Conservation (phyloP, 2,797 vertebrate species). For the Myotis daubentonii region DNA sequence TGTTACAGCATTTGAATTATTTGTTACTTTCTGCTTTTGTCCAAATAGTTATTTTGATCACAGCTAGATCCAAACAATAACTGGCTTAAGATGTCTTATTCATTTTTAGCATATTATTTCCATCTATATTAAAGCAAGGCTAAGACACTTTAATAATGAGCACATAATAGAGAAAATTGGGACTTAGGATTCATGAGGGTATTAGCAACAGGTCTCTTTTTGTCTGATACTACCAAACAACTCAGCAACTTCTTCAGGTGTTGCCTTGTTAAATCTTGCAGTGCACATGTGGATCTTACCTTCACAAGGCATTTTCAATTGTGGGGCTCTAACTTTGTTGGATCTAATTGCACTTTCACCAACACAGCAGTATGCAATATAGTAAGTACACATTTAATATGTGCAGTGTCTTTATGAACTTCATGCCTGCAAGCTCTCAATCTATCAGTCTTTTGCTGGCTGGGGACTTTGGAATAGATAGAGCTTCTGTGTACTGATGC, state of each 20-base stretch:
- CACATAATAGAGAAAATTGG: constrained; percentile 50
- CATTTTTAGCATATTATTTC: constrained; percentile 35
- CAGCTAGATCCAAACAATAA: constrained; percentile 60
- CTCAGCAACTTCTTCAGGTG: not conserved
- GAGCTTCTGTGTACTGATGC: not conserved
- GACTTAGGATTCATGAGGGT: constrained; percentile 2
- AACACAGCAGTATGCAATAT: not conserved
- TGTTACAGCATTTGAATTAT: constrained; percentile 52
- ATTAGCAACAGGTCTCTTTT: constrained; percentile 51
- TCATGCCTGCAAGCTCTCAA: not conserved
- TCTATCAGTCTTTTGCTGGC: not conserved
- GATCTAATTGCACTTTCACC: constrained; percentile 11
- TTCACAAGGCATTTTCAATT: not conserved
- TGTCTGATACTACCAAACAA: not conserved
- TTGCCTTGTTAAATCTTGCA: not conserved
- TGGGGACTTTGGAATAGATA: constrained; percentile 29
- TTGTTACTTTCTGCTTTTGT: constrained; percentile 58
- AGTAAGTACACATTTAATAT: not conserved
- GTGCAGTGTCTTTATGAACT: not conserved
- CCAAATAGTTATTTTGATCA: constrained; percentile 58
- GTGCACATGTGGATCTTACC: not conserved
- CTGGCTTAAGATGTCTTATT: constrained; percentile 50
- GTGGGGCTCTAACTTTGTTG: not conserved
- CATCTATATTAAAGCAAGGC: not conserved
- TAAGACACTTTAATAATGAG: constrained; percentile 57